phyloP scores from a whole-genome alignment of 2,113 vertebrate genomes.

The Oncorhynchus keta region DNA sequence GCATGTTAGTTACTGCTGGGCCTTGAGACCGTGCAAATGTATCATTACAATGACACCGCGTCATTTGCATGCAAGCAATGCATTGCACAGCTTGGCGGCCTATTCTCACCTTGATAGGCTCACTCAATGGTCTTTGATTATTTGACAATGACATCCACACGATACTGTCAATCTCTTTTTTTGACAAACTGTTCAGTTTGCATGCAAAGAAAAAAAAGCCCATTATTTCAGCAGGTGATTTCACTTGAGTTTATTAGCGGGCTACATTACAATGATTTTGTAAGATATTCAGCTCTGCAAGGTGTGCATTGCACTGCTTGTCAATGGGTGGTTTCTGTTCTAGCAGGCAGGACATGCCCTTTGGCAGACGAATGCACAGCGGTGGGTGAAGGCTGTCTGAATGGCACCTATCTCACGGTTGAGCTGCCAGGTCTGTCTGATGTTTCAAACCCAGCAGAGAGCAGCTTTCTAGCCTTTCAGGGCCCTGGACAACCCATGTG shows the following conservation, averaged over 20 bases:
- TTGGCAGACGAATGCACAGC: slow-evolving; percentile 50
- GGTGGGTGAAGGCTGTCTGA: slow-evolving; percentile 43
- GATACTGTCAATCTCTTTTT: too few species aligned
- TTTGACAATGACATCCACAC: neutral
- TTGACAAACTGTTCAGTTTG: too few species aligned
- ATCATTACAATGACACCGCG: too few species aligned
- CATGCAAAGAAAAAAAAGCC: too few species aligned
- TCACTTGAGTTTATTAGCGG: too few species aligned
- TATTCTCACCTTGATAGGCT: neutral
- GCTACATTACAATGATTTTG: too few species aligned
- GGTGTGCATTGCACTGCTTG: slow-evolving; percentile 33
- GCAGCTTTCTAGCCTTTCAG: slow-evolving; percentile 22
- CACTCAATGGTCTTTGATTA: neutral
- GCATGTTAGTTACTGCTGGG: neutral
- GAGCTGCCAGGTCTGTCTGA: slow-evolving; percentile 53
- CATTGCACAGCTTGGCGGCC: too few species aligned
- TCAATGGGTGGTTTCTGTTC: slow-evolving; percentile 48
- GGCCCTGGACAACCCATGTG: neutral
- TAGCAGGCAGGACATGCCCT: slow-evolving; percentile 44
- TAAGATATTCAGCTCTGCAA: slow-evolving; percentile 42
- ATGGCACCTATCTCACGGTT: slow-evolving; percentile 30
- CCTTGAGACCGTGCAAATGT: too few species aligned
- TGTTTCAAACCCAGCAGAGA: slow-evolving; percentile 33
- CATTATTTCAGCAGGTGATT: too few species aligned
- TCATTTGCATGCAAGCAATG: too few species aligned